Evolutionary conservation across 2,888 invertebrate genomes (phyloP).

Genomic region (Chrysina gloriosa): DNA sequence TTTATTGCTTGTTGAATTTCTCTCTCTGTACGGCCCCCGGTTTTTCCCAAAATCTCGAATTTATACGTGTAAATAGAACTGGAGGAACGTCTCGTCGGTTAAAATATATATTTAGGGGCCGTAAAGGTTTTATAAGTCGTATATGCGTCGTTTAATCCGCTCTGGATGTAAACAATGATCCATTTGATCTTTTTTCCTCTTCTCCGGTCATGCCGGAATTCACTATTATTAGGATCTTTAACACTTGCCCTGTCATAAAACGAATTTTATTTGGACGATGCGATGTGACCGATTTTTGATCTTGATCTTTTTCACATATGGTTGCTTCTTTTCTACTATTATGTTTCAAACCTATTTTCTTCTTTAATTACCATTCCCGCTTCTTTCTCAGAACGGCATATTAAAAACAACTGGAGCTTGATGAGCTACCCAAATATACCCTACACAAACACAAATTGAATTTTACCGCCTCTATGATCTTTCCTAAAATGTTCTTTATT

Average conservation of each 20-base stretch:
- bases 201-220: conserved; percentile 32
- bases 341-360: conserved; percentile 23
- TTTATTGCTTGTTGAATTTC: conserved; percentile 37
- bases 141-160: conserved; percentile 41
- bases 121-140: conserved; percentile 39
- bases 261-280: conserved; percentile 36
- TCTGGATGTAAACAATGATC: conserved; percentile 38
- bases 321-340: conserved; percentile 12
- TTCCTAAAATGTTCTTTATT: conserved; percentile 52
- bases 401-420: conserved; percentile 9
- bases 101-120: conserved; percentile 35
- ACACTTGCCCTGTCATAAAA: conserved; percentile 41
- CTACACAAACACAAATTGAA: too few relatives aligned
- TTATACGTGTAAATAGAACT: conserved; percentile 32
- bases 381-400: not conserved
- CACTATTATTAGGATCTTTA: conserved; percentile 41
- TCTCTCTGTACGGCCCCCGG: conserved; percentile 18
- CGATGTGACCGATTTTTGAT: conserved; percentile 33
- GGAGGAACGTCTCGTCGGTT: conserved; percentile 24
- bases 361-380: conserved; percentile 9
- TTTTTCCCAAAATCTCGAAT: conserved; percentile 35
- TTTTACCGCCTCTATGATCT: not conserved
- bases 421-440: not conserved
- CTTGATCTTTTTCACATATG: conserved; percentile 30
- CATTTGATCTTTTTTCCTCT: conserved; percentile 38